phyloP scores from a whole-genome alignment of 2,113 vertebrate genomes.

The Hyperopisus bebe region DNA sequence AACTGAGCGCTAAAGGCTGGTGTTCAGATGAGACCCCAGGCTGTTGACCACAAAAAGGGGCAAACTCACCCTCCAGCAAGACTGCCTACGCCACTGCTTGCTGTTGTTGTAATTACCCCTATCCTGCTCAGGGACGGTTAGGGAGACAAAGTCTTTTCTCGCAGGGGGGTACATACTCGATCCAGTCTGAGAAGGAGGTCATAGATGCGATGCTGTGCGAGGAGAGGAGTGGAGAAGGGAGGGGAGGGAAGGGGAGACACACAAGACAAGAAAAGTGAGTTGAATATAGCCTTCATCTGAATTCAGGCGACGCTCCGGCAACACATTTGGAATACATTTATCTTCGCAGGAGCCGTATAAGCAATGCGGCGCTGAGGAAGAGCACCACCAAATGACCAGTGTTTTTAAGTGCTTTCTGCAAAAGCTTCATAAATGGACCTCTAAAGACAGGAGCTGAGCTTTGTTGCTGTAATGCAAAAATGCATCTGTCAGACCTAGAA shows the following conservation, averaged over 20 bases:
- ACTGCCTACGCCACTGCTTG: conserved; percentile 75
- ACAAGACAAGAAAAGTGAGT: not conserved
- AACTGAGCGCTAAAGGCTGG: not conserved
- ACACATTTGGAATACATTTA: not conserved
- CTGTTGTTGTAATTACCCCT: conserved; percentile 64
- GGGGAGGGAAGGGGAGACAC: not conserved
- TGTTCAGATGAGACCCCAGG: not conserved
- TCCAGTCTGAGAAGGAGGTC: conserved; percentile 26
- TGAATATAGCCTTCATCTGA: not conserved
- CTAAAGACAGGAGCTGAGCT: not conserved
- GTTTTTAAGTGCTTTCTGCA: not conserved
- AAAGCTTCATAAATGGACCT: not conserved
- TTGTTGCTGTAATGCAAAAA: not conserved
- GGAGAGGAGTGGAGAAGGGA: not conserved
- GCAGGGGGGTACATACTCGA: conserved; percentile 61
- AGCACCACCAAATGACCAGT: not conserved
- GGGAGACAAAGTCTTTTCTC: conserved; percentile 72
- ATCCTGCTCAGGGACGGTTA: conserved; percentile 62
- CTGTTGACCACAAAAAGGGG: not conserved
- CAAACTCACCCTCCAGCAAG: conserved; percentile 75
- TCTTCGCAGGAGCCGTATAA: not conserved
- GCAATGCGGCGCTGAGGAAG: not conserved
- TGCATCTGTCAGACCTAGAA: not conserved
- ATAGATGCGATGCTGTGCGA: conserved; percentile 18
- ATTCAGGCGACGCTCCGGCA: not conserved